Base-by-base conservation (phyloP, 2,797 vertebrate species). In the Astyanax mexicanus region DNA sequence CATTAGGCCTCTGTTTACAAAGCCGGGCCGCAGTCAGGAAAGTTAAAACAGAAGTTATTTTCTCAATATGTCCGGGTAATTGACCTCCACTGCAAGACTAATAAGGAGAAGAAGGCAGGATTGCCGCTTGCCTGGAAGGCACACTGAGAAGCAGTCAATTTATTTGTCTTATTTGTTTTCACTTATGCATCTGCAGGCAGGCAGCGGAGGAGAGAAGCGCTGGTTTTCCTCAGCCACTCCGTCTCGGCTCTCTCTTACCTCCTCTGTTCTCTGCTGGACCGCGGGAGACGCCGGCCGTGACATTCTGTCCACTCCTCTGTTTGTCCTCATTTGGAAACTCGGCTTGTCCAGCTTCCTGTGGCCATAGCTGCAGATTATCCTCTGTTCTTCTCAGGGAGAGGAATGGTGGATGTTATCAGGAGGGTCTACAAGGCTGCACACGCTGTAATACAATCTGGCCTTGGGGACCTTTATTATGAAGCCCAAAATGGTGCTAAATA, bases 1-100 rank as follows among this genome's bases (percentile, higher is more conserved):
- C 55, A 79, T 81, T 74, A 77, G 77, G 40, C 17, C 44, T 71
- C 57, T 84, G 76, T 81, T 84, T 81, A 81, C 70, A 68, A 52
- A 79, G 58, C 78, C 42, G 12, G 55, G 70, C 47, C 67, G 27
- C 61, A 64, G 67, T 77, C 66, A 74, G 70, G 67, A 65, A 64
- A 83, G 75, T 78, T 75, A 75, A 83, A 74, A 58, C 75, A 76
- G 40, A 68, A 73, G 78, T 69, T 78, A 25, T 77, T 77, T 68
- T 80, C 72, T 70, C 69, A 80, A 58, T 61, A 42, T 69, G 61
- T 75, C 78, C 25, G 42, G 71, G 69, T 85, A 80, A 80, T 75
- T 83, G 78, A 78, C 77, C 75, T 75, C 72, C 37, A 45, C 52
- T 40, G 44, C 32, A 78, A 70, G 23, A 55, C 77, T 74, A 78